Base-by-base conservation (phyloP, 2,797 vertebrate species). In the Glossophaga mutica region DNA sequence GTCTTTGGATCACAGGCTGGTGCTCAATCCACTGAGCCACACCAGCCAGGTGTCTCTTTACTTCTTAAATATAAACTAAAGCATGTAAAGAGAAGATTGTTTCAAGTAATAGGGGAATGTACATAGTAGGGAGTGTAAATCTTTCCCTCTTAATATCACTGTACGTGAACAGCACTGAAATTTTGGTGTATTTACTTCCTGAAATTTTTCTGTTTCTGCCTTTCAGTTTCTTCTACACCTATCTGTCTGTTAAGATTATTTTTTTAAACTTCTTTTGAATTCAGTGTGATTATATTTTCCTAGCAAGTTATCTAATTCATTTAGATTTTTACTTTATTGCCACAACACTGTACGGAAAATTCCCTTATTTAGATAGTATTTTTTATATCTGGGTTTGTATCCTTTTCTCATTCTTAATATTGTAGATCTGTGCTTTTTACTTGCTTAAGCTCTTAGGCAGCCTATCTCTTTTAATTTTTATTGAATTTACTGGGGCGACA, bases 311-410 rank as follows among this genome's bases (percentile, higher is more conserved):
- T 52, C 4, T 19, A 32, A 74, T 52, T 50, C 29, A 67, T 62
- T 88, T 81, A 16, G 15, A 42, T 83, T 74, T 94, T 85, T 88
- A 85, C 82, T 89, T 93, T 82, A 67, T 59, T 76, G n/a, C 87
- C 2, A 15, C 44, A 22, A 32, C 81, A 68, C 9, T n/a, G 1
- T 22, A 22, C 8, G 42, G n/a, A 68, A 29, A 26, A 82, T 82
- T 81, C 5, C 16, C 16, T 59, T 59, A 42, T 34, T 46, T 85
- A 94, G 62, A 29, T 48, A 62, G 82, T 37, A 67, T 5, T 29
- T 88, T 76, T 85, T 85, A 32, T 65, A 9, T 74, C 16, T 57
- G 15, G 9, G 3, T 84, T 79, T 74, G 12, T 57, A 73, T 19
- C 21, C 5, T 62, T 15, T n/a, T 48, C 29, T 59, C 55, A 81